phyloP scores from a whole-genome alignment of 2,888 invertebrate species.

The Junonia oenone region DNA sequence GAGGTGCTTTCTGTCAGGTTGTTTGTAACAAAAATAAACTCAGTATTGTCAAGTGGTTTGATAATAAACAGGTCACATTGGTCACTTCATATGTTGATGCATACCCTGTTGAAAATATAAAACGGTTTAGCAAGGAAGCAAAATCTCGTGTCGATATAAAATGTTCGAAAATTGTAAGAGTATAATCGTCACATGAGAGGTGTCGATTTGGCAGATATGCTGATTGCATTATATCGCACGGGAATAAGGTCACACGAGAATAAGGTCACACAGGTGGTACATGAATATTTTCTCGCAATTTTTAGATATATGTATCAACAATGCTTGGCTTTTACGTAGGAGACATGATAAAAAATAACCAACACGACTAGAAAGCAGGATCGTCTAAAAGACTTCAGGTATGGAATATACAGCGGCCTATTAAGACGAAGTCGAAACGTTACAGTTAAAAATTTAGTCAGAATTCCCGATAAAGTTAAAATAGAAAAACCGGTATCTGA shows the following conservation, averaged over 20 bases:
- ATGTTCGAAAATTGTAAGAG: slow-evolving; percentile 8
- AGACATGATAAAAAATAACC: not conserved
- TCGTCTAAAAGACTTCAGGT: slow-evolving; percentile 27
- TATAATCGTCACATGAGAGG: slow-evolving; percentile 17
- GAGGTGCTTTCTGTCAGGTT: too few relatives aligned
- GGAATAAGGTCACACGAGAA: too few relatives aligned
- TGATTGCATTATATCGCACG: slow-evolving; percentile 17
- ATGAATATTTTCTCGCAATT: slow-evolving; percentile 6
- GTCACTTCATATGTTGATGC: too few relatives aligned
- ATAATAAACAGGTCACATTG: too few relatives aligned
- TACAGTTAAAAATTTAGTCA: too few relatives aligned
- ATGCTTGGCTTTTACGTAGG: not conserved
- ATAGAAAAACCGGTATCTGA: slow-evolving; percentile 25
- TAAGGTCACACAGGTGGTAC: slow-evolving; percentile 5
- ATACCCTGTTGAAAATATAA: too few relatives aligned
- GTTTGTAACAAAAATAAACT: too few relatives aligned
- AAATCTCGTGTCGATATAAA: not conserved
- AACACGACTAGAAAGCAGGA: slow-evolving; percentile 23
- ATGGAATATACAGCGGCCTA: slow-evolving; percentile 25
- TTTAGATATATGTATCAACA: too few relatives aligned
- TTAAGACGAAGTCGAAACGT: slow-evolving; percentile 21
- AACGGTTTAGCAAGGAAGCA: too few relatives aligned
- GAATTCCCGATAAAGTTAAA: too few relatives aligned
- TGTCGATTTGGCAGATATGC: slow-evolving; percentile 18
- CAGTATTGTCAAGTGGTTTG: too few relatives aligned